These are phyloP conservation scores for Todiramphus chloris DNA, from an alignment of 2,113 vertebrate species.

Conservation along the genomic window DNA sequence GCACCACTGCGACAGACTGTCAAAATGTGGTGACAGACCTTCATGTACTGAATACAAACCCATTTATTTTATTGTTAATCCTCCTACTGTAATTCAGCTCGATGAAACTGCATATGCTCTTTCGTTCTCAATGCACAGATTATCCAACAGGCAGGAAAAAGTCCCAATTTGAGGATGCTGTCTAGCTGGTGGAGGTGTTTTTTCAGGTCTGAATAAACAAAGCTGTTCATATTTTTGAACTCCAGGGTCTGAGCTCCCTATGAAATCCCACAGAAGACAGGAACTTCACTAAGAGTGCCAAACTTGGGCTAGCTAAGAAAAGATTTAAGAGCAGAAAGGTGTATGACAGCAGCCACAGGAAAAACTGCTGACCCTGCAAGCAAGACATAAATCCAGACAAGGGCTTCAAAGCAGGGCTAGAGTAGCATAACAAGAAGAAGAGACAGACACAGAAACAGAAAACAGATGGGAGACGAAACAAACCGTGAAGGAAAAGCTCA, in stretches of 20 bases:
- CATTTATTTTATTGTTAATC: conserved; percentile 4
- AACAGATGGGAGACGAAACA: not conserved
- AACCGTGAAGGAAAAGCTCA: not conserved
- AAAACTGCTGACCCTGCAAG: not conserved
- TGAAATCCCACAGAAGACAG: not conserved
- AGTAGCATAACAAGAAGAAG: not conserved
- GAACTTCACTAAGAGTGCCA: not conserved
- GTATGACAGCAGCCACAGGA: not conserved
- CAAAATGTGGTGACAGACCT: conserved; percentile 11
- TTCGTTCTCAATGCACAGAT: not conserved
- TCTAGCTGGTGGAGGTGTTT: not conserved
- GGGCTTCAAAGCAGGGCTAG: not conserved
- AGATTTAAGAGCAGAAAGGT: not conserved
- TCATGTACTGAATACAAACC: not conserved
- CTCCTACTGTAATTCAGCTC: not conserved
- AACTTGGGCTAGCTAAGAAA: not conserved
- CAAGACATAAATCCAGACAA: not conserved
- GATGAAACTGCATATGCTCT: not conserved
- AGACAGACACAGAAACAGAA: not conserved
- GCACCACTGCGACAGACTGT: not conserved
- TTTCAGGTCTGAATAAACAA: not conserved
- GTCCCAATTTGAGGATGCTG: not conserved
- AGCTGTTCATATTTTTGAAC: not conserved
- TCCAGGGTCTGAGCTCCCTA: not conserved
- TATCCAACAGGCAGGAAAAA: not conserved